phyloP scores from a whole-genome alignment of 2,113 vertebrate species.

The Hoplias malabaricus region DNA sequence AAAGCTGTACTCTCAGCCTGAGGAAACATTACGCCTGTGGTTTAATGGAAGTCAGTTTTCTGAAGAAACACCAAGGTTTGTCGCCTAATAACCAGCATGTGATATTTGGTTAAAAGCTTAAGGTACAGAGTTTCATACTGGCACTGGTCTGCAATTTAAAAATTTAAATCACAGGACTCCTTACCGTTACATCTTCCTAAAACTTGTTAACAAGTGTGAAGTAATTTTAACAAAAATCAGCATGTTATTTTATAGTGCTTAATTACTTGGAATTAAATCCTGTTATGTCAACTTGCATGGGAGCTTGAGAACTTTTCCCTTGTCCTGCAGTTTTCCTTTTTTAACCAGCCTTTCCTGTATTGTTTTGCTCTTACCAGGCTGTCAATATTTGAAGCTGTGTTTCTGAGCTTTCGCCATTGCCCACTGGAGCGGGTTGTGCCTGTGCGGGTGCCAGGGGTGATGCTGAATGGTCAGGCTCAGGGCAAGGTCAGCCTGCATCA shows the following conservation, averaged over 20 bases:
- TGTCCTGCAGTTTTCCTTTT: background rate
- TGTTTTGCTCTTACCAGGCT: slow-evolving; percentile 64
- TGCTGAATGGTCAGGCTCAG: slow-evolving; percentile 75
- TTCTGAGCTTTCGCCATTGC: slow-evolving; percentile 81
- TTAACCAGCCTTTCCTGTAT: too few relatives aligned
- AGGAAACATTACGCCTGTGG: slow-evolving; percentile 83
- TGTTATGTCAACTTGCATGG: too few relatives aligned
- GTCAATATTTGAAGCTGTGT: slow-evolving; percentile 80
- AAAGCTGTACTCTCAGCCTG: slow-evolving; percentile 78
- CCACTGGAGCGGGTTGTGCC: slow-evolving; percentile 81
- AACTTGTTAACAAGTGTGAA: too few relatives aligned
- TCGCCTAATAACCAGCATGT: background rate
- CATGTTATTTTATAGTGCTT: too few relatives aligned
- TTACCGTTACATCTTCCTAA: too few relatives aligned
- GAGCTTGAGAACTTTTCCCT: too few relatives aligned
- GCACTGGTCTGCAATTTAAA: background rate
- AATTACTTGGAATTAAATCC: too few relatives aligned
- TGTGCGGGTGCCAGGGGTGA: slow-evolving; percentile 75
- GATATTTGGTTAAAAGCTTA: background rate
- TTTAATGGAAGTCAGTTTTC: slow-evolving; percentile 70
- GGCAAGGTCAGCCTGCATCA: slow-evolving; percentile 81
- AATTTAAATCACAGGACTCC: too few relatives aligned
- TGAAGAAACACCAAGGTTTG: slow-evolving; percentile 69
- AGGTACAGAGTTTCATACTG: background rate
- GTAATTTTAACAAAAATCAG: too few relatives aligned